These are phyloP conservation scores for Onchidella celtica DNA, from an alignment of 2,888 invertebrate species.

Conservation along the genomic window DNA sequence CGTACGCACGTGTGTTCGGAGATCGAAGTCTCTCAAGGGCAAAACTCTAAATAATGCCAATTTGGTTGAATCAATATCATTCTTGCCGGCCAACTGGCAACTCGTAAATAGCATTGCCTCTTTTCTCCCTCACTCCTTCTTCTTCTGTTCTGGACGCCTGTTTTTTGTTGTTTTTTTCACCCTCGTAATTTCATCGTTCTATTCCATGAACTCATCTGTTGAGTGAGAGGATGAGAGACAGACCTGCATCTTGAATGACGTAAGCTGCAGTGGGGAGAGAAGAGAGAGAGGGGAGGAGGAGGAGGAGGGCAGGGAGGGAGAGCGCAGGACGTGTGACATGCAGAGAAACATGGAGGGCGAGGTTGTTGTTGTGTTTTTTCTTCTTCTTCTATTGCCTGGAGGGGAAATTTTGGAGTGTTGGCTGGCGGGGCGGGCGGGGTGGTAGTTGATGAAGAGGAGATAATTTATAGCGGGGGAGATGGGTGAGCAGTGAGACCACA, in stretches of 20 bases:
- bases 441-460: not conserved
- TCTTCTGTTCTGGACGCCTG: not conserved
- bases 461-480: not conserved
- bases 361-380: not conserved
- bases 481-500: not conserved
- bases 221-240: not conserved
- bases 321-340: too few relatives aligned
- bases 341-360: too few relatives aligned
- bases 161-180: not conserved
- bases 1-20: conserved; percentile 13
- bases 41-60: conserved; percentile 35
- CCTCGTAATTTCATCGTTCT: not conserved
- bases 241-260: conserved; percentile 27
- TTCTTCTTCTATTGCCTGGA: not conserved
- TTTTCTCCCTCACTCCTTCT: not conserved
- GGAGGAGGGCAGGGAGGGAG: not conserved
- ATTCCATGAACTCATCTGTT: not conserved
- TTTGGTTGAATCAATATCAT: conserved; percentile 38
- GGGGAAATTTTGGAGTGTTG: not conserved
- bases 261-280: conserved; percentile 40
- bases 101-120: conserved; percentile 38
- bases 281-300: not conserved
- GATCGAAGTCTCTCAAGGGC: conserved; percentile 39
- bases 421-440: not conserved
- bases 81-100: conserved; percentile 31